Conservation (phyloP, 2,888 invertebrate genomes). For the Atethmia centrago region DNA sequence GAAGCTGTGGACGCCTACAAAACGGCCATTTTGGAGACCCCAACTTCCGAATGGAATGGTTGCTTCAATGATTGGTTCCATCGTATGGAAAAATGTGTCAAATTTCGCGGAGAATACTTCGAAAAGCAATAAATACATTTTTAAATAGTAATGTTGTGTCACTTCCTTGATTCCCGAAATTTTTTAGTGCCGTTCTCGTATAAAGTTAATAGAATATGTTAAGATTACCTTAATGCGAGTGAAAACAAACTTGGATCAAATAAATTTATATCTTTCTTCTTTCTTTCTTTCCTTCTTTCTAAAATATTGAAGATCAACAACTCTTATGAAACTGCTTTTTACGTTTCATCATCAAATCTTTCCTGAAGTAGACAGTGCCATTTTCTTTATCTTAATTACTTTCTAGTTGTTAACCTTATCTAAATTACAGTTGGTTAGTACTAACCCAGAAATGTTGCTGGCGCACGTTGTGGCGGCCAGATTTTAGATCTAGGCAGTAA, state of each 20-base stretch:
- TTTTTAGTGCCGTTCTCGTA: too few relatives aligned
- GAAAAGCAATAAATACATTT: too few relatives aligned
- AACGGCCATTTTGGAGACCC: too few relatives aligned
- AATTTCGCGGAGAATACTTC: too few relatives aligned
- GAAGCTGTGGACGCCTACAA: too few relatives aligned
- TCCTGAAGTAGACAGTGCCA: background rate
- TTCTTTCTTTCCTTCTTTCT: too few relatives aligned
- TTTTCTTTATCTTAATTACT: slow-evolving; percentile 29
- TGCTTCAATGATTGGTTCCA: too few relatives aligned
- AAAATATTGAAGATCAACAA: slow-evolving; percentile 6
- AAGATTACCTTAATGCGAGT: background rate
- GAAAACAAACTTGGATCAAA: slow-evolving; percentile 6
- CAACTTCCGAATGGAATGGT: too few relatives aligned
- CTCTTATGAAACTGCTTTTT: background rate
- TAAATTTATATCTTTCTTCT: too few relatives aligned
- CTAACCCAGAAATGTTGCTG: slow-evolving; percentile 48
- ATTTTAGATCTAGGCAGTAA: slow-evolving; percentile 53
- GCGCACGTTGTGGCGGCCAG: slow-evolving; percentile 38
- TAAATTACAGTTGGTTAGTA: slow-evolving; percentile 22
- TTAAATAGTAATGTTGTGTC: too few relatives aligned
- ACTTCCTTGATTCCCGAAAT: too few relatives aligned
- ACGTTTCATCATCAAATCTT: slow-evolving; percentile 5
- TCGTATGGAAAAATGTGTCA: too few relatives aligned
- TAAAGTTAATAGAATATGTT: background rate
- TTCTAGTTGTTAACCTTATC: slow-evolving; percentile 38